phyloP scores from a whole-genome alignment of 64 coral and sea anemone genomes.

The Dendrophyllia cribrosa region DNA sequence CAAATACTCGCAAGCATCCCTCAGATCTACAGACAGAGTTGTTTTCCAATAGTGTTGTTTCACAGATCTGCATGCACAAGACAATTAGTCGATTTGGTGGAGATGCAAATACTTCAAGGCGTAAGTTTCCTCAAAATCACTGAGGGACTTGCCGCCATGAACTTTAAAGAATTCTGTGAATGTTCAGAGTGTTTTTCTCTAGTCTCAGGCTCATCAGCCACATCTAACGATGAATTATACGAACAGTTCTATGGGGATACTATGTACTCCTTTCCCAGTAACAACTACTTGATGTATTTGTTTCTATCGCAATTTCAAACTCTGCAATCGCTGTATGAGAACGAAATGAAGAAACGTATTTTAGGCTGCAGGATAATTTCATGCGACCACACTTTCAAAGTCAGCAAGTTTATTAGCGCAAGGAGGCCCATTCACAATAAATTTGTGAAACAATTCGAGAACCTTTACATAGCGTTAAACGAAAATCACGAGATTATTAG shows the following conservation, averaged over 20 bases:
- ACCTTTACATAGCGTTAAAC: slow-evolving; percentile 65
- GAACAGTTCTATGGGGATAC: slow-evolving; percentile 26
- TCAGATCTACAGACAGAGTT: background rate
- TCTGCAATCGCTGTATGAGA: slow-evolving; percentile 11
- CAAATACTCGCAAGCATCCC: slow-evolving; percentile 33
- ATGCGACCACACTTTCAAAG: slow-evolving; percentile 74
- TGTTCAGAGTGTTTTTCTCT: background rate
- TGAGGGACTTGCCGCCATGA: slow-evolving; percentile 39
- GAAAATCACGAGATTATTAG: slow-evolving; percentile 43
- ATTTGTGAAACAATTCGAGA: slow-evolving; percentile 64
- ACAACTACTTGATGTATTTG: slow-evolving; percentile 54
- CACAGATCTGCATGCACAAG: slow-evolving; percentile 46
- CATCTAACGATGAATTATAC: background rate
- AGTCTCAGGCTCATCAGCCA: background rate
- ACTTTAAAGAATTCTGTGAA: slow-evolving; percentile 26
- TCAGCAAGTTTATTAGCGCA: slow-evolving; percentile 71
- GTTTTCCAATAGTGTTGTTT: slow-evolving; percentile 51
- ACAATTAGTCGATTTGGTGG: slow-evolving; percentile 20
- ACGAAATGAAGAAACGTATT: slow-evolving; percentile 1
- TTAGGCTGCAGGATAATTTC: slow-evolving; percentile 38
- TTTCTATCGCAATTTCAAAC: slow-evolving; percentile 52
- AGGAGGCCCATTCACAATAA: background rate
- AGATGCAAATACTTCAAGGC: slow-evolving; percentile 16
- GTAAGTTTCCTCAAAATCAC: slow-evolving; percentile 26
- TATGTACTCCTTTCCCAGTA: slow-evolving; percentile 60